These are phyloP conservation scores for Muntiacus muntjak DNA, from an alignment of 2,113 vertebrate genomes.

Conservation along the genomic window DNA sequence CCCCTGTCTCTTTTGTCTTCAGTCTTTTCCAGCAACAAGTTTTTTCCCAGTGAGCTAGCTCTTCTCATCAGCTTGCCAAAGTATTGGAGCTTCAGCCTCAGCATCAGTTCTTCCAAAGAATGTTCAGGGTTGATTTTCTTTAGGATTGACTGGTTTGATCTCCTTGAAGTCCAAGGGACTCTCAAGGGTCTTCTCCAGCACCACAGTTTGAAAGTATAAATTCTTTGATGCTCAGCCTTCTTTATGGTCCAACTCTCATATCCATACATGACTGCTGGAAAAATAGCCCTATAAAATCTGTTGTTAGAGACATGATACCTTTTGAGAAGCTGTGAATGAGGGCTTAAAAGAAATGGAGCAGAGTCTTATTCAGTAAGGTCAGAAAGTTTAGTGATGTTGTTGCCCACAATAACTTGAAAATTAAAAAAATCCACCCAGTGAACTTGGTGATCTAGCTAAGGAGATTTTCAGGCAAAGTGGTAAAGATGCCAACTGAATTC, in stretches of 20 bases:
- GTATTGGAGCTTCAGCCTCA: not conserved
- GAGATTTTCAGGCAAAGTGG: not conserved
- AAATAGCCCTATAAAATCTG: not conserved
- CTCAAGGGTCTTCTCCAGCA: not conserved
- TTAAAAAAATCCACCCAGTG: not conserved
- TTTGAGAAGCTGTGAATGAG: constrained; percentile 33
- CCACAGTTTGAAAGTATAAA: not conserved
- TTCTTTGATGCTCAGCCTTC: not conserved
- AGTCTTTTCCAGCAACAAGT: not conserved
- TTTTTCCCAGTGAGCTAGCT: not conserved
- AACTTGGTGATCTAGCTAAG: not conserved
- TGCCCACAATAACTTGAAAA: not conserved
- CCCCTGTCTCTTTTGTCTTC: not conserved
- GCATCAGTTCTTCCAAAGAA: not conserved
- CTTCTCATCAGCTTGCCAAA: not conserved
- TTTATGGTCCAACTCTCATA: not conserved
- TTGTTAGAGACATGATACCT: not conserved
- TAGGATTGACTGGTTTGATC: not conserved
- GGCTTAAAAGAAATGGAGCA: not conserved
- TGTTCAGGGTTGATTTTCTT: not conserved
- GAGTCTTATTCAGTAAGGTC: not conserved
- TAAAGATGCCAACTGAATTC: not conserved
- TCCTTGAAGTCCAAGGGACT: not conserved
- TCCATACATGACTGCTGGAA: not conserved
- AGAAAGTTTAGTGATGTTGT: not conserved